A percentile compares a stretch with the other conserved stretches of the same genome.
Conservation (phyloP, 2,113 vertebrate species). For the Oryctolagus cuniculus region DNA sequence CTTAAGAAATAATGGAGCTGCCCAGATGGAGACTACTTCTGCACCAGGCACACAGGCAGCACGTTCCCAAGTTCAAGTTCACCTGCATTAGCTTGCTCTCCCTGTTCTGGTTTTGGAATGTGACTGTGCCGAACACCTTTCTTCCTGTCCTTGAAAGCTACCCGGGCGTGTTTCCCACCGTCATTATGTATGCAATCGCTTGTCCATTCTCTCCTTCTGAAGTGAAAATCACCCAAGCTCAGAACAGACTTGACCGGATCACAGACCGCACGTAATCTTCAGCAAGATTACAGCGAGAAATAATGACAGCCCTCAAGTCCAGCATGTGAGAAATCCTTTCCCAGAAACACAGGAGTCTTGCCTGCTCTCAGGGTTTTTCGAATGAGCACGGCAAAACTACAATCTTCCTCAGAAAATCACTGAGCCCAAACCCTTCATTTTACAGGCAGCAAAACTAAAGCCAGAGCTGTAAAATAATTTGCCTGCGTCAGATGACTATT, state of each 20-base stretch:
- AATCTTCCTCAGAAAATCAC: neutral
- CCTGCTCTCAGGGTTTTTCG: neutral
- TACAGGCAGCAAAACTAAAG: neutral
- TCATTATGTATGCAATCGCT: neutral
- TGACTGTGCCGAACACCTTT: neutral
- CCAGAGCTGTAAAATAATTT: neutral
- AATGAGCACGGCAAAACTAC: neutral
- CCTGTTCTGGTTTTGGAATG: neutral
- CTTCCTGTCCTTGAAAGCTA: neutral
- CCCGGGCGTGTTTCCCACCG: neutral
- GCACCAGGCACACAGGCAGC: neutral
- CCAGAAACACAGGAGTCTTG: neutral
- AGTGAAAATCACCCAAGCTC: slow-evolving; percentile 64
- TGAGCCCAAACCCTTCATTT: neutral
- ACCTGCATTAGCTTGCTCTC: neutral
- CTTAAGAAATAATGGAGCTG: neutral
- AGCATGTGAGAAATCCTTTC: slow-evolving; percentile 47
- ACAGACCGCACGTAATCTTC: slow-evolving; percentile 20
- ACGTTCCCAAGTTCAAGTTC: too few species aligned
- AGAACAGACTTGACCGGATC: slow-evolving; percentile 31
- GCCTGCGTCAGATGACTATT: neutral
- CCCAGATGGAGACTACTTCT: neutral
- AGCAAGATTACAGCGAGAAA: slow-evolving; percentile 31
- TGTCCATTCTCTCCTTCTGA: slow-evolving; percentile 20
- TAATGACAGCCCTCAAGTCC: slow-evolving; percentile 45